Percentiles rank a stretch among this genome's conserved stretches.
phyloP scores from a whole-genome alignment of 2,113 vertebrate genomes.

The Coregonus clupeaformis region DNA sequence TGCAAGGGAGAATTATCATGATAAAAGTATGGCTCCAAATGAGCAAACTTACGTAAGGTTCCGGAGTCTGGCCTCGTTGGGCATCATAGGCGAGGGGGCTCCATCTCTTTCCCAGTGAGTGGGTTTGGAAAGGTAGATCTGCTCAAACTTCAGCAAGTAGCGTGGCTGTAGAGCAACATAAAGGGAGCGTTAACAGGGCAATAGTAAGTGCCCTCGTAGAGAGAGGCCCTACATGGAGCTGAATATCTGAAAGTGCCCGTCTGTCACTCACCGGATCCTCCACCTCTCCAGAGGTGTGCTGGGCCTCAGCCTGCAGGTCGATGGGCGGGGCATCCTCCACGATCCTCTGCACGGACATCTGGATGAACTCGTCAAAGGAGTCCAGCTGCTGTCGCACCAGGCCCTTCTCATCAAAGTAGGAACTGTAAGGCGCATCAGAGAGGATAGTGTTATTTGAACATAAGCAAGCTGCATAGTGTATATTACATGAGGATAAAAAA shows the following conservation, averaged over 20 bases:
- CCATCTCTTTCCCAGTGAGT: slow-evolving; percentile 99
- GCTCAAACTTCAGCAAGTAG: slow-evolving; percentile 95
- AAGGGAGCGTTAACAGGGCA: not conserved
- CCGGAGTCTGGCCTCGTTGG: slow-evolving; percentile 94
- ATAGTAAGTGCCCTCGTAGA: not conserved
- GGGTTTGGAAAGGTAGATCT: slow-evolving; percentile 97
- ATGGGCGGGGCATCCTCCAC: slow-evolving; percentile 98
- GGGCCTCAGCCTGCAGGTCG: slow-evolving; percentile 96
- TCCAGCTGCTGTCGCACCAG: slow-evolving; percentile 96
- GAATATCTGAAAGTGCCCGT: not conserved
- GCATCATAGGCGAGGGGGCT: slow-evolving; percentile 98
- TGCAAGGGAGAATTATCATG: not conserved
- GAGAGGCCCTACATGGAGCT: not conserved
- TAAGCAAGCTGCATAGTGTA: not conserved
- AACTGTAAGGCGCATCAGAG: slow-evolving; percentile 68
- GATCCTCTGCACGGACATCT: slow-evolving; percentile 99
- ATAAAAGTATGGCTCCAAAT: not conserved
- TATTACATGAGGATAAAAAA: not conserved
- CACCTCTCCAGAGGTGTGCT: slow-evolving; percentile 95
- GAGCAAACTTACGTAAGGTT: slow-evolving; percentile 89
- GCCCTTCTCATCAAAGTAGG: slow-evolving; percentile 98
- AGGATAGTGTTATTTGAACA: not conserved
- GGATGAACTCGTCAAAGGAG: slow-evolving; percentile 98
- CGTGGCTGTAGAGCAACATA: slow-evolving; percentile 77
- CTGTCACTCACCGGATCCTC: slow-evolving; percentile 88